A percentile compares a stretch with the other conserved stretches of the same genome.
Evolutionary conservation across 2,888 invertebrate genomes (phyloP).

Genomic region (Caenorhabditis imperialis): DNA sequence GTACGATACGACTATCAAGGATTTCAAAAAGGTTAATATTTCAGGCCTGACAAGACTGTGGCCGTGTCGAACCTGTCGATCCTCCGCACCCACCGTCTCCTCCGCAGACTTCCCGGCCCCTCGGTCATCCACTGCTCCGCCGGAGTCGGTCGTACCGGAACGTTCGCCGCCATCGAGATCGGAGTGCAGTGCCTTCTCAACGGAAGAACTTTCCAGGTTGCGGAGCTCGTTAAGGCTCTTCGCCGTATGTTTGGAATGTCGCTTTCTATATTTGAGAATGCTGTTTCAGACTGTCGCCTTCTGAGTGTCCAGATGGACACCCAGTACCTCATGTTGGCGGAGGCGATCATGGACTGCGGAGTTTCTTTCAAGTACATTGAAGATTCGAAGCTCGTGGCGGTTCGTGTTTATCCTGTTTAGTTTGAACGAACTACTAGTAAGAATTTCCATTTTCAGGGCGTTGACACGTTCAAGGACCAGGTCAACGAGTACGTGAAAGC

Average conservation of each 20-base stretch:
- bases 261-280: background rate
- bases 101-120: constrained; percentile 38
- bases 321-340: constrained; percentile 39
- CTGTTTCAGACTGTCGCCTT: constrained; percentile 46
- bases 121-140: constrained; percentile 67
- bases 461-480: constrained; percentile 12
- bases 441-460: background rate
- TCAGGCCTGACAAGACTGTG: constrained; percentile 50
- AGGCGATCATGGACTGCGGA: constrained; percentile 40
- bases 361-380: constrained; percentile 36
- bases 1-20: too few species aligned
- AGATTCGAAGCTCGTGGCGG: constrained; percentile 4
- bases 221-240: constrained; percentile 19
- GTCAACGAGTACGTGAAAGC: constrained; percentile 21
- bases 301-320: constrained; percentile 46
- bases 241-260: constrained; percentile 14
- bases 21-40: too few species aligned
- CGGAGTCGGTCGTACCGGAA: constrained; percentile 65
- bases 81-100: constrained; percentile 18
- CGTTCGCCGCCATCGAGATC: constrained; percentile 52
- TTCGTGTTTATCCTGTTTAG: background rate
- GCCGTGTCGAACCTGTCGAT: constrained; percentile 28
- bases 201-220: constrained; percentile 3
- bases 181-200: constrained; percentile 37
- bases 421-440: too few species aligned